Evolutionary conservation across 2,113 vertebrate genomes (phyloP), one percentile per base, ranked within the genome.

Genomic region (Labrus mixtus): DNA sequence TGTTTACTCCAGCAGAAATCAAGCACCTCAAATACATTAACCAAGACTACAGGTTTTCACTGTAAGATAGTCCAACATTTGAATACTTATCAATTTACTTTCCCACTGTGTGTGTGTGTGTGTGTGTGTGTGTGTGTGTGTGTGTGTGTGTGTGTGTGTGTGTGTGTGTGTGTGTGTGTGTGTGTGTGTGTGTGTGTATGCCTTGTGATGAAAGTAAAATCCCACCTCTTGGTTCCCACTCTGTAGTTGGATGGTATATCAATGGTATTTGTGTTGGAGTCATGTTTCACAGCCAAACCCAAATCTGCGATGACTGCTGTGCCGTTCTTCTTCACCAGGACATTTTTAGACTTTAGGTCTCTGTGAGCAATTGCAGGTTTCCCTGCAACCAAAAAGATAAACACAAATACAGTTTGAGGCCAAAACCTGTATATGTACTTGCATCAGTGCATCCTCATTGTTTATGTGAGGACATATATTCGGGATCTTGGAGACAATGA

Each of bases 291-390:
- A 0, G 98, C 97, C 92, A 99, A 91, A 7, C 98, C 98, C 82
- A 99, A 90, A 85, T 99, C 98, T 0, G 97, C 97, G 13, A 99
- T 98, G 89, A 95, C 97, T 1, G 98, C 98, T 0, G 93, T 96
- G 65, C 97, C 96, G 10, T 97, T 98, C 91, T 93, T 97, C 93
- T 97, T 99, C 90, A 99, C 97, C 76, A 99, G 91, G 87, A 99
- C 95, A 80, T 99, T 99, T 86, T 99, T 99, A 48, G 98, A 98
- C 73, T 99, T 99, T 65, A 99, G 94, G n/a, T 99, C 98, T 79
- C 98, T 94, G 92, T 99, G 98, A 8, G 98, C 96, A 7, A 99
- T 99, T 0, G 97, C 98, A 5, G 98, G 98, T 86, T 99, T 99
- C 68, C 98, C 98, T 99, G 87, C 0, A 29, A 82, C 7, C 25